Percentiles rank a stretch among this genome's conserved stretches.
Evolutionary conservation across 2,797 vertebrate genomes (phyloP).

Genomic region (Enteromius mattozi): DNA sequence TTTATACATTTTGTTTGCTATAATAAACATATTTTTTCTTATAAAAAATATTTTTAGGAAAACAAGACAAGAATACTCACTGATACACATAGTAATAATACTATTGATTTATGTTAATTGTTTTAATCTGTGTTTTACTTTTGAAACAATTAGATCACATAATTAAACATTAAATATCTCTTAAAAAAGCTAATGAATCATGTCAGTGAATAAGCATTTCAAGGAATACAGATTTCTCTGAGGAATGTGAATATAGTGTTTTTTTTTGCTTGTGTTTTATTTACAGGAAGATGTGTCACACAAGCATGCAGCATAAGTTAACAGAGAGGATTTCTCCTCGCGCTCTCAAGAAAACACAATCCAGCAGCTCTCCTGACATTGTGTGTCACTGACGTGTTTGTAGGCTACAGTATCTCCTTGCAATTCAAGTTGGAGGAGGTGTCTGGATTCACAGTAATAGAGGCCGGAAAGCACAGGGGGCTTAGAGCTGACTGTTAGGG

Average conservation of each 20-base stretch:
- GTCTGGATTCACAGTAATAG: conserved; percentile 22
- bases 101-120: background rate
- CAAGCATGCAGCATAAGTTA: conserved; percentile 16
- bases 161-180: background rate
- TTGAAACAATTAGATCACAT: background rate
- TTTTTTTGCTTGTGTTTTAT: conserved; percentile 29
- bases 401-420: conserved; percentile 22
- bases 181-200: background rate
- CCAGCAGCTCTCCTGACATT: conserved; percentile 37
- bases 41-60: background rate
- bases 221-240: conserved; percentile 11
- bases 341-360: conserved; percentile 23
- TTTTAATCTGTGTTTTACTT: background rate
- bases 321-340: conserved; percentile 27
- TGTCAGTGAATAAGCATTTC: background rate
- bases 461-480: conserved; percentile 4
- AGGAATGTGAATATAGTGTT: background rate
- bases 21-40: background rate
- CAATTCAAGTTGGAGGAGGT: conserved; percentile 18
- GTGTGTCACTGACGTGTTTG: conserved; percentile 48
- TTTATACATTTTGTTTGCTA: background rate
- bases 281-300: conserved; percentile 22
- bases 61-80: background rate
- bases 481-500: conserved; percentile 21
- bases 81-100: background rate